These are phyloP conservation scores for Alviniconcha strummeri DNA, from an alignment of 2,888 invertebrate genomes.

Conservation along the genomic window DNA sequence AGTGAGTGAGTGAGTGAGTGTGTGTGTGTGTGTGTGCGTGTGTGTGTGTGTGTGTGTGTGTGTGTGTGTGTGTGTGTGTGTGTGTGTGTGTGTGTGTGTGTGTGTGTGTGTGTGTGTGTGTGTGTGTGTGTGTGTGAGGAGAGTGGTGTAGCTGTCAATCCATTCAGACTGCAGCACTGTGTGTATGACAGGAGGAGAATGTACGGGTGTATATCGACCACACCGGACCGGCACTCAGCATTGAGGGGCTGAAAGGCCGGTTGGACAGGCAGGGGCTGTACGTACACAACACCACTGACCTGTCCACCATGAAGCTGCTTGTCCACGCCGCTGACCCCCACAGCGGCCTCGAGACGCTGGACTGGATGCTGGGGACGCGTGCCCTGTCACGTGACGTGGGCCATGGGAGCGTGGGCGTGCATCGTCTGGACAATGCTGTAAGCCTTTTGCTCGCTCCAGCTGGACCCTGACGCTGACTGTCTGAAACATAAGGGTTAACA, in stretches of 20 bases:
- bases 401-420: conserved; percentile 21
- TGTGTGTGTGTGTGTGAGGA: too few relatives aligned
- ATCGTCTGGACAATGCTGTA: conserved; percentile 14
- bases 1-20: too few relatives aligned
- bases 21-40: too few relatives aligned
- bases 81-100: too few relatives aligned
- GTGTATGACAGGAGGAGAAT: conserved; percentile 19
- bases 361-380: conserved; percentile 48
- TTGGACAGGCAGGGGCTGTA: conserved; percentile 40
- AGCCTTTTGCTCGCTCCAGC: neutral
- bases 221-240: conserved; percentile 42
- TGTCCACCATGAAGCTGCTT: conserved; percentile 45
- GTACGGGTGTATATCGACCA: conserved; percentile 39
- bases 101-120: too few relatives aligned
- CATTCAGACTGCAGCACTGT: too few relatives aligned
- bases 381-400: conserved; percentile 31
- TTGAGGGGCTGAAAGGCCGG: conserved; percentile 42
- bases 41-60: too few relatives aligned
- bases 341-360: conserved; percentile 47
- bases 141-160: too few relatives aligned
- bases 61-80: too few relatives aligned
- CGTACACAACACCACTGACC: conserved; percentile 48
- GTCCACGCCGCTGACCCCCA: conserved; percentile 49
- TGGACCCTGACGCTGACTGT: neutral
- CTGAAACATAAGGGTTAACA: neutral